Percentiles rank a stretch among this genome's conserved stretches.
These are phyloP conservation scores for Sinosuthora webbiana DNA, from an alignment of 2,113 vertebrate genomes.

Conservation along the genomic window DNA sequence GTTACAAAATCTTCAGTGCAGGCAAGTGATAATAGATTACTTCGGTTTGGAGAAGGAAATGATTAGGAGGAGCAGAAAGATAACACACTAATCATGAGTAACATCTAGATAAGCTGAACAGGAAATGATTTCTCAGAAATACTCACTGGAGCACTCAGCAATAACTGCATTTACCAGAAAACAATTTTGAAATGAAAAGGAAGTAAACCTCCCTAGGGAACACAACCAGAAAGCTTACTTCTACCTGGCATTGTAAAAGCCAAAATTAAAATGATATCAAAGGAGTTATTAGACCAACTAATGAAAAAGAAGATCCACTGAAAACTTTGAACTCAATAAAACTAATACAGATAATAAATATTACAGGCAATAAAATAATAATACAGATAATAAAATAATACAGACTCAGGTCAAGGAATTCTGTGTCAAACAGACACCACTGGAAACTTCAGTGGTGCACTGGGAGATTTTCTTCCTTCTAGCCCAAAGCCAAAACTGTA, in stretches of 20 bases:
- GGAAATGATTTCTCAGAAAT: constrained; percentile 26
- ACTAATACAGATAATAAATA: background rate
- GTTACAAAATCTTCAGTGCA: background rate
- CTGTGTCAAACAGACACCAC: background rate
- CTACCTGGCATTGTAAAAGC: background rate
- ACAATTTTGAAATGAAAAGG: background rate
- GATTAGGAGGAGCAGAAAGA: background rate
- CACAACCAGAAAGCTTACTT: background rate
- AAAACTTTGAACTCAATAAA: background rate
- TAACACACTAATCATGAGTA: constrained; percentile 2
- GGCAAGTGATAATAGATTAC: background rate
- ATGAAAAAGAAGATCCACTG: background rate
- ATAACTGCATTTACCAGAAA: background rate
- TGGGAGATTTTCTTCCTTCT: background rate
- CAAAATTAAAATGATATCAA: background rate
- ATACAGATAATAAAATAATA: background rate
- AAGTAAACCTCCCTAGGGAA: background rate
- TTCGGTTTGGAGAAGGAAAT: background rate
- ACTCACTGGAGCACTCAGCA: background rate
- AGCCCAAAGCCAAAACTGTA: background rate
- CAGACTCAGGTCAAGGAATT: background rate
- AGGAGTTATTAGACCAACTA: background rate
- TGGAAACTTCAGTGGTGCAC: background rate
- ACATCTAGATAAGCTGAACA: constrained; percentile 14
- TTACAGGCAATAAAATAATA: no score